Evolutionary conservation across 2,797 vertebrate species (phyloP).

Genomic region (Eulemur coronatus): DNA sequence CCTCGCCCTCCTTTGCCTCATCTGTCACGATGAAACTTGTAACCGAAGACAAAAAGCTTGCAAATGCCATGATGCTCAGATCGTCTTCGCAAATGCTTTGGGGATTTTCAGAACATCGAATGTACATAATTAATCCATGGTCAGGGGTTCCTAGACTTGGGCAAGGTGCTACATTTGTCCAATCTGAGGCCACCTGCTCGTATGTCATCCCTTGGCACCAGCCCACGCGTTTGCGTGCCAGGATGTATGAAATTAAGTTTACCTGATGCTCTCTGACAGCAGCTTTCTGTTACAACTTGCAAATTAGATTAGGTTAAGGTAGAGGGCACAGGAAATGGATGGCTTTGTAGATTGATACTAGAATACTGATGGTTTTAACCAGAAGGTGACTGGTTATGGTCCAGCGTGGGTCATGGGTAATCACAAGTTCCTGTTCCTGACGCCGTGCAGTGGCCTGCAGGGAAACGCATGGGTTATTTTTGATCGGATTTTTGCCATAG

Average conservation of each 20-base stretch:
- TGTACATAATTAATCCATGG: not conserved
- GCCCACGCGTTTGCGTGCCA: not conserved
- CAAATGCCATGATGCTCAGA: not conserved
- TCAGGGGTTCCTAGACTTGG: not conserved
- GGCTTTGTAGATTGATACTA: constrained; percentile 33
- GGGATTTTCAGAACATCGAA: not conserved
- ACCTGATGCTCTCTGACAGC: constrained; percentile 61
- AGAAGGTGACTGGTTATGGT: constrained; percentile 53
- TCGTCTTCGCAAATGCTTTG: not conserved
- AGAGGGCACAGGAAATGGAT: constrained; percentile 57
- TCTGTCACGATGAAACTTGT: not conserved
- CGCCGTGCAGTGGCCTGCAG: not conserved
- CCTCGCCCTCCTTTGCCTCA: not conserved
- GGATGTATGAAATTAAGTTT: constrained; percentile 51
- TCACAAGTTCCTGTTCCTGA: not conserved
- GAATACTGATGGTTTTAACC: constrained; percentile 32
- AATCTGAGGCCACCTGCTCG: constrained; percentile 50
- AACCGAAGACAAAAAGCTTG: not conserved
- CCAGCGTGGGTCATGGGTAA: constrained; percentile 49
- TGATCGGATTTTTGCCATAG: constrained; percentile 20
- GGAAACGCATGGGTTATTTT: not conserved
- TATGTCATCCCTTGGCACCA: constrained; percentile 43
- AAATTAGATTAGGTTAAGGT: constrained; percentile 67
- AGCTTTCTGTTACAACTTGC: constrained; percentile 52
- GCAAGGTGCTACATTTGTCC: constrained; percentile 17